Conservation (phyloP, 2,888 invertebrate species). For the Torymus aiolomorphi region DNA sequence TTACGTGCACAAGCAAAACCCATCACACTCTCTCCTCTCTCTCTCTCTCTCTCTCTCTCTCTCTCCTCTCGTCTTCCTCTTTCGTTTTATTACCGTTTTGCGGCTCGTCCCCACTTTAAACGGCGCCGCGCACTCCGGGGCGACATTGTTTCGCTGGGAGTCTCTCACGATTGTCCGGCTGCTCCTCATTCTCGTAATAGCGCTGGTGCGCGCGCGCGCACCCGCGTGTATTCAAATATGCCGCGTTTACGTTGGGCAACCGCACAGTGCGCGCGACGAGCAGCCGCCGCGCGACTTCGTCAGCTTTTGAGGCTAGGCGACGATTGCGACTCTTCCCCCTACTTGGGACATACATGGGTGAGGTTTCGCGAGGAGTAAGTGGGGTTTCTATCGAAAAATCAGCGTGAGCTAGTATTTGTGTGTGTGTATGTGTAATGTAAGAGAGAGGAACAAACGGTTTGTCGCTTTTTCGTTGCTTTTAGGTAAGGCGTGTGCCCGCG, state of each 20-base stretch:
- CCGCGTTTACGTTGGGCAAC: slow-evolving; percentile 42
- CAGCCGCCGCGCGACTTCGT: slow-evolving; percentile 62
- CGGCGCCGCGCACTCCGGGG: not conserved
- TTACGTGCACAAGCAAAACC: not conserved
- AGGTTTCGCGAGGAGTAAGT: not conserved
- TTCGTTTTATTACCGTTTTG: slow-evolving; percentile 45
- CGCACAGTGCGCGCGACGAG: slow-evolving; percentile 55
- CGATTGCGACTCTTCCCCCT: slow-evolving; percentile 58
- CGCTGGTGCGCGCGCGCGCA: not conserved
- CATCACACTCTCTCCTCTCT: too few species aligned
- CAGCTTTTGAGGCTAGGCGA: slow-evolving; percentile 48
- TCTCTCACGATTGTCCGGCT: slow-evolving; percentile 74
- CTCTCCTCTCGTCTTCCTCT: not conserved
- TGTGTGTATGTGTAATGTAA: too few species aligned
- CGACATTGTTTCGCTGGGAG: slow-evolving; percentile 66
- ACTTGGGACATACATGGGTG: slow-evolving; percentile 30
- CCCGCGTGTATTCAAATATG: slow-evolving; percentile 69
- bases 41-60: too few species aligned
- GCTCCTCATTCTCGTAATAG: slow-evolving; percentile 71
- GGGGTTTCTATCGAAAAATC: slow-evolving; percentile 25
- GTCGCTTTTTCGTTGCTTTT: too few species aligned
- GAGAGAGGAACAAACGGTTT: too few species aligned
- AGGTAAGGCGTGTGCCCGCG: not conserved
- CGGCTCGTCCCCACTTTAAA: slow-evolving; percentile 19
- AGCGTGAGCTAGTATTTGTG: not conserved